Base-by-base conservation (phyloP, 64 coral and sea anemone genomes). In the Porites lutea region DNA sequence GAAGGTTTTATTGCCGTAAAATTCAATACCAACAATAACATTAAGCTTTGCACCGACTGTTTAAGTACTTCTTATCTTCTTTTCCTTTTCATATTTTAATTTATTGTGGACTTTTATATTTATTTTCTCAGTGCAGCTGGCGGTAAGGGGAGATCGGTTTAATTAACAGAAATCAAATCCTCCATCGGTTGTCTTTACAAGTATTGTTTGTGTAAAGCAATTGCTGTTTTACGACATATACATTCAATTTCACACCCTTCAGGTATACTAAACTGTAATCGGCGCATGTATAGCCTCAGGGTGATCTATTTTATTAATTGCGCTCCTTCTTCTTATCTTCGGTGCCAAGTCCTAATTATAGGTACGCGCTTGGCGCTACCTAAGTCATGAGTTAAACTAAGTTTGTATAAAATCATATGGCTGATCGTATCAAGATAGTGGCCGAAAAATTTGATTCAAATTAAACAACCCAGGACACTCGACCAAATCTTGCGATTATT, bases 1-100 rank as follows among this genome's bases (percentile, higher is more conserved):
- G 81, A 64, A n/a, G n/a, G 63, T 84, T 84, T 84, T 84, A 84
- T 84, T 69, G 81, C 81, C 65, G 81, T 69, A 68, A 16, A 84
- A 65, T 69, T 84, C 60, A 84, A 84, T 84, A 69, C 61, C 79
- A 11, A 68, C 45, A 65, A 27, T 11, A 60, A 82, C 79, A 9
- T 65, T 15, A 82, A 65, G 60, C 59, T 19, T 45, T 13, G 37
- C 62, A 67, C 6, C 43, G 81, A 84, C 81, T 84, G 81, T 84
- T 84, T 84, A 84, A 84, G 60, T 84, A 13, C 46, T 20, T 18
- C 63, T 84, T 67, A 84, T 84, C 81, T 7, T 51, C 62, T 84
- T 50, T 46, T 47, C 13, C 81, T 14, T 68, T 84, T 84, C 81
- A 84, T 84, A 84, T 84, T 84, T 44, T 84, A 84, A 84, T 84